Conservation (phyloP, 2,888 invertebrate genomes). For the Mongoloraphidia duomilia region DNA sequence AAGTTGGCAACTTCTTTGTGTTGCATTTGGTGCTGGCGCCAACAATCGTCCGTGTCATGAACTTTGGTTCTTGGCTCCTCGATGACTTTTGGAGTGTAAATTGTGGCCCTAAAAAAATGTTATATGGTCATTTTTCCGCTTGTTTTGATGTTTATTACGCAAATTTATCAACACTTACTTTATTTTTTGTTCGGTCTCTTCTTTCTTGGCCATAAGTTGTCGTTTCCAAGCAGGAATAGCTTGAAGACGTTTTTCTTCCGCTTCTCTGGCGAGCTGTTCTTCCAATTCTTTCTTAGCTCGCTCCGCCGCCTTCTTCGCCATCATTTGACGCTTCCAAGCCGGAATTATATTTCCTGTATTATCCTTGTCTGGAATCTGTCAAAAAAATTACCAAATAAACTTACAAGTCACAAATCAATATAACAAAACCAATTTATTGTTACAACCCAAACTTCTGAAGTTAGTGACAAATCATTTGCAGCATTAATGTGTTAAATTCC, state of each 20-base stretch:
- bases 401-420: neutral
- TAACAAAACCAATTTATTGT: neutral
- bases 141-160: neutral
- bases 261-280: constrained; percentile 68
- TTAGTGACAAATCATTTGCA: neutral
- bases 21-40: constrained; percentile 28
- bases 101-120: constrained; percentile 36
- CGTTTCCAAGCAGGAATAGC: constrained; percentile 91
- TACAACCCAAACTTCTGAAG: neutral
- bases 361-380: constrained; percentile 78
- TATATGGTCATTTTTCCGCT: neutral
- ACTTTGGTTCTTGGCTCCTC: constrained; percentile 40
- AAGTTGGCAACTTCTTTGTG: constrained; percentile 20
- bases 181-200: constrained; percentile 59
- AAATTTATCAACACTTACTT: constrained; percentile 38
- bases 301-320: constrained; percentile 88
- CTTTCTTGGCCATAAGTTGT: constrained; percentile 69
- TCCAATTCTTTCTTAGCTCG: constrained; percentile 82
- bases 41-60: constrained; percentile 25
- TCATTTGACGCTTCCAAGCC: constrained; percentile 89
- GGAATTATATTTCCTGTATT: constrained; percentile 80
- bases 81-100: constrained; percentile 57
- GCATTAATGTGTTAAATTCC: neutral
- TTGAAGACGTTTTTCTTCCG: constrained; percentile 69
- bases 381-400: constrained; percentile 19